Percentiles rank a stretch among this genome's conserved stretches.
phyloP scores from a whole-genome alignment of 2,113 vertebrate genomes.

The Dicaeum eximium region DNA sequence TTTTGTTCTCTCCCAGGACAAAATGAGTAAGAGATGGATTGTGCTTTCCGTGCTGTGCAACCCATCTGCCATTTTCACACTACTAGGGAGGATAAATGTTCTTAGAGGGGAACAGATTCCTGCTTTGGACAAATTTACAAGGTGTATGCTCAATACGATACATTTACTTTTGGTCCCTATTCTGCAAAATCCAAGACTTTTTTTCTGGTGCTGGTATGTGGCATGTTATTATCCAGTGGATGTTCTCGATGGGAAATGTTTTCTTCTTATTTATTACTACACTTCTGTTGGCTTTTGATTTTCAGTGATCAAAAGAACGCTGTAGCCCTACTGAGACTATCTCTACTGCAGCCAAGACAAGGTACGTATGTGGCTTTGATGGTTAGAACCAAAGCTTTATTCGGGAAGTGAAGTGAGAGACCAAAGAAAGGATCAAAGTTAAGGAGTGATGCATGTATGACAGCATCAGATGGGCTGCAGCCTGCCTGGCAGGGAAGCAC shows the following conservation, averaged over 20 bases:
- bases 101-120: background rate
- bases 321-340: background rate
- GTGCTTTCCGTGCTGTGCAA: background rate
- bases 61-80: background rate
- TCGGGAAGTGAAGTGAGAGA: background rate
- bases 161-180: background rate
- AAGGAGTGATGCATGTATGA: background rate
- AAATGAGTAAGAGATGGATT: background rate
- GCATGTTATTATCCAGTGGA: background rate
- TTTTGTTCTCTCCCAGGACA: background rate
- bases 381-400: background rate
- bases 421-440: slow-evolving; percentile 26
- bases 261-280: background rate
- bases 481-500: background rate
- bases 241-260: background rate
- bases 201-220: background rate
- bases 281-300: slow-evolving; percentile 10
- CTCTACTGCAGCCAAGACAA: background rate
- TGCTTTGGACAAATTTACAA: background rate
- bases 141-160: background rate
- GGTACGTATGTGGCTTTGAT: slow-evolving; percentile 10
- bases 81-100: background rate
- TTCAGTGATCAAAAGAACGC: background rate
- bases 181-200: background rate
- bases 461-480: background rate